Base-by-base conservation (phyloP, 2,888 invertebrate genomes). In the Eilema griseolum region DNA sequence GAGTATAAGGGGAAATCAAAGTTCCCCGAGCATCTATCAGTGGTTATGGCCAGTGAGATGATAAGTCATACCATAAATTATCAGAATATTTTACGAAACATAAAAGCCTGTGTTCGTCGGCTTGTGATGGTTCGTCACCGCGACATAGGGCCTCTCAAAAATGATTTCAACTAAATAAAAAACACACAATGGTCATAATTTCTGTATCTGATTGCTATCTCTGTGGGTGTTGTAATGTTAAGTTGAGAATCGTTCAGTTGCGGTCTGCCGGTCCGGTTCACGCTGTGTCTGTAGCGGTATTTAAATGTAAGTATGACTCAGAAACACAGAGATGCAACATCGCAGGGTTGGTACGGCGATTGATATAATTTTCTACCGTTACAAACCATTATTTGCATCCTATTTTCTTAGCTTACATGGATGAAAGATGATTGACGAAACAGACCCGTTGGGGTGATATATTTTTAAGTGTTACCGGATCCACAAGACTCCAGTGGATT, bases 211-310 rank as follows among this genome's bases (percentile, higher is more conserved):
- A 80, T 70, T 66, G 68, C 26, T 41, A 71, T 70, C 72, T 76
- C 76, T 74, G 76, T 75, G 69, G 74, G 71, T 80, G 77, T 81
- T 79, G 76, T 77, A 74, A 69, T 76, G 75, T 80, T 65, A 73
- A 79, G 75, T 81, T 78, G 75, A 76, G 76, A 83, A 82, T 82
- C 77, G 77, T 78, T 77, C 79, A 73, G 85, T 83, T 80, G 71
- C 83, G 86, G 83, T 85, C 85, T 74, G 78, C 12, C 74, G 82
- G 71, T 56, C 74, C 68, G 64, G 70, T 67, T 79, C 76, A 73
- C 71, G 71, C 71, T 66, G 69, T 59, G 75, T 66, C 77, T 78
- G 62, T 87, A 87, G 83, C 87, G 87, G 87, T 84, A 85, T 74
- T 66, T 67, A 73, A 79, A 76, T 74, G 73, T 74, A 28, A 59